Evolutionary conservation across 2,888 invertebrate genomes (phyloP), one percentile per base, ranked within the genome.

Genomic region (Entomobrya proxima): DNA sequence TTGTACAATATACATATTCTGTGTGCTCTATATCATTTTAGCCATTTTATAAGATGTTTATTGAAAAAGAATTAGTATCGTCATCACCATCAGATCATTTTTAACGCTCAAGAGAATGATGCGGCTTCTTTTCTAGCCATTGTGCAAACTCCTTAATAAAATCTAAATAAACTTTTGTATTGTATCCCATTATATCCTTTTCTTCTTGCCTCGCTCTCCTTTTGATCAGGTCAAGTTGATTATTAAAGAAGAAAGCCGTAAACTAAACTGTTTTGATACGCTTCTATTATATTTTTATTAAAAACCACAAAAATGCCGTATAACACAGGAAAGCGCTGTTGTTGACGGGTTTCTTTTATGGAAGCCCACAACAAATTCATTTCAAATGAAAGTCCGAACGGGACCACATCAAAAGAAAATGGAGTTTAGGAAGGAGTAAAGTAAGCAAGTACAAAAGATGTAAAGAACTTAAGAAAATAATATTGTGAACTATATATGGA

Each of bases 121-220:
- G 75, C 75, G 75, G 75, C 75, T 75, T 75, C 52, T 52, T 21
- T 50, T 35, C 30, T 55, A 5, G 18, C 4, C 5, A 21, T 52
- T 52, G 52, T 21, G 58, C 47, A 3, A 5, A 15, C 18, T 37
- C 37, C 24, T 69, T 21, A 58, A 30, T 13, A 27, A 30, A 58
- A 58, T 47, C 47, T 27, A 76, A 76, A 76, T 76, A 55, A 76
- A 76, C 75, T 75, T 35, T 13, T 52, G 9, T n/a, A 47, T 47
- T n/a, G 47, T 47, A n/a, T 18, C 15, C 24, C 3, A 2, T 52
- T 52, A 7, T 3, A 4, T 21, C 18, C 21, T 21, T 7, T 4
- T 21, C 24, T 2, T 52, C 18, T 5, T 52, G 21, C 24, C 52
- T 21, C 11, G 4, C 52, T 52, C 52, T 13, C 52, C 24, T 24